Percentiles rank a stretch among this genome's conserved stretches.
Conservation (phyloP, 92 coral and sea anemone species). For the Siderastrea siderea region DNA sequence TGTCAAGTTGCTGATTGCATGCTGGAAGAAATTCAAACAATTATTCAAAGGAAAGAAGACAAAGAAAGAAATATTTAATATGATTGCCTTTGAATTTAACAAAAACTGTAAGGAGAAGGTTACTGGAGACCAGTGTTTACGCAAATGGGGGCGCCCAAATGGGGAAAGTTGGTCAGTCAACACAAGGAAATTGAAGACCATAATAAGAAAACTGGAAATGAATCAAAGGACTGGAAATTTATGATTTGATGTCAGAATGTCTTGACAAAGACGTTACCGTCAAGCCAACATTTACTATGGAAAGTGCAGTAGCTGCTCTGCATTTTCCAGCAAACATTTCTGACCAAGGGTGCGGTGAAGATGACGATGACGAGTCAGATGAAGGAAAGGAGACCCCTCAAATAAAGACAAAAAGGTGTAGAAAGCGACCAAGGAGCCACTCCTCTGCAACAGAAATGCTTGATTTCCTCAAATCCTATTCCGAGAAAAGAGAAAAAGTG, state of each 20-base stretch:
- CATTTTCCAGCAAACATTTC: no score
- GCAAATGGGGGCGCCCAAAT: slow-evolving; percentile 31
- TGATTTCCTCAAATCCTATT: slow-evolving; percentile 18
- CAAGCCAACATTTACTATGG: slow-evolving; percentile 37
- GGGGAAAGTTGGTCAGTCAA: slow-evolving; percentile 42
- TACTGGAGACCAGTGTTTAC: slow-evolving; percentile 41
- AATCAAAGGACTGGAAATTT: slow-evolving; percentile 43
- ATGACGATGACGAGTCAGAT: no score
- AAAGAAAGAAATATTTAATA: slow-evolving; percentile 44
- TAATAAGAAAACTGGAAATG: slow-evolving; percentile 44
- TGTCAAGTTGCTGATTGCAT: slow-evolving; percentile 38
- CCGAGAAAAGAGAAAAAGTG: slow-evolving; percentile 27
- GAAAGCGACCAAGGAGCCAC: slow-evolving; percentile 21
- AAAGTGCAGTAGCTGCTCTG: no score
- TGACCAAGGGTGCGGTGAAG: no score
- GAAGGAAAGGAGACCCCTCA: no score
- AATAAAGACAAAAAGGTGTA: slow-evolving; percentile 30
- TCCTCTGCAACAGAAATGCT: slow-evolving; percentile 32
- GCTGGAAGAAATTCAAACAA: slow-evolving; percentile 33
- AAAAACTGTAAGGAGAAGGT: slow-evolving; percentile 32
- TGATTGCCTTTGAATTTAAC: slow-evolving; percentile 40
- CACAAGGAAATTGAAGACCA: slow-evolving; percentile 38
- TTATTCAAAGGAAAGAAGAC: slow-evolving; percentile 38
- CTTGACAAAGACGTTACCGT: slow-evolving; percentile 37
- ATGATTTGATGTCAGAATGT: slow-evolving; percentile 36